Base-by-base conservation (phyloP, 2,888 invertebrate genomes). In the Notodonta ziczac region DNA sequence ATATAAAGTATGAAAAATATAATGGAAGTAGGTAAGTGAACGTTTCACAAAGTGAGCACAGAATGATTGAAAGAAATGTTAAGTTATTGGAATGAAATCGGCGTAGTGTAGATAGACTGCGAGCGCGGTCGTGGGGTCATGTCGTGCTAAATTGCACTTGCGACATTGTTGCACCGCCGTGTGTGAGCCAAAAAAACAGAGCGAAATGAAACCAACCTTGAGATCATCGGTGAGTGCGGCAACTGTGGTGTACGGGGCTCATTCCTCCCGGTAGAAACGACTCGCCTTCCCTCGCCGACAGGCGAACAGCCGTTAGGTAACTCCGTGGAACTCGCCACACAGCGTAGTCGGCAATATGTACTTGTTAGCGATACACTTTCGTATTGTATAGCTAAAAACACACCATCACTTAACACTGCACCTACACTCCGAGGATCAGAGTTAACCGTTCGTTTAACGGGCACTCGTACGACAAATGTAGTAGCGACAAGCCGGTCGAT, bases 151-250 rank as follows among this genome's bases (percentile, higher is more conserved):
- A 80, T 89, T 83, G 82, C 84, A 85, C 83, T 89, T 88, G 85
- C 89, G 86, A 87, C 87, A 88, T 81, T 24, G 62, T 71, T 73
- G 64, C 69, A 67, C 63, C 63, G 55, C 58, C 64, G 48, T 61
- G 58, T 67, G 60, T 57, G 56, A 58, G 52, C 54, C 60, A 58
- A 66, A 68, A 24, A 76, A 71, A 62, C 75, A 59, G 66, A 75
- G 70, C 75, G 73, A 80, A 76, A 80, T 83, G 80, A 69, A 46
- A 78, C 91, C 85, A 89, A 93, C 93, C 93, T 93, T 91, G 93
- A 93, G 93, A 93, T 93, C 93, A 93, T 93, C 93, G 93, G 91
- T 92, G 89, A 90, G 90, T 91, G 87, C 86, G 83, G 85, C 86
- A 89, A 77, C 85, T 85, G 86, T 91, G 86, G 84, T 91, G 85